A percentile compares a stretch with the other conserved stretches of the same genome.
phyloP scores from a whole-genome alignment of 2,113 vertebrate genomes.

The Polyodon spathula region DNA sequence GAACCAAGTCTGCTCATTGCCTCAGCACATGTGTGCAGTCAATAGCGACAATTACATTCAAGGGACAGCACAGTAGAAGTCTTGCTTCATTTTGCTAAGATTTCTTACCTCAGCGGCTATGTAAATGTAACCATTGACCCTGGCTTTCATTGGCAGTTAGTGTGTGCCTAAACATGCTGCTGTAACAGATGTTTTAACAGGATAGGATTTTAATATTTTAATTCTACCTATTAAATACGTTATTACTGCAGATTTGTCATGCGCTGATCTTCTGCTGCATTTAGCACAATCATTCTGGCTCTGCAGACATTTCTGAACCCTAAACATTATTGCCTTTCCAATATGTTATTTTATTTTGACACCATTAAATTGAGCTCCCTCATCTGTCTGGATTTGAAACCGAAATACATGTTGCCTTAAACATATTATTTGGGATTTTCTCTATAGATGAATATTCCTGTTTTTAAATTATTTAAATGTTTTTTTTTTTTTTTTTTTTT shows the following conservation, averaged over 20 bases:
- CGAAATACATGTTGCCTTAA: no score
- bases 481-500: no score
- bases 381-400: no score
- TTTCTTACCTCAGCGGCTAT: constrained; percentile 5
- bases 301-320: background rate
- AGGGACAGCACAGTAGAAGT: background rate
- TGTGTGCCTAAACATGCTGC: constrained; percentile 16
- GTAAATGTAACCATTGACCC: constrained; percentile 19
- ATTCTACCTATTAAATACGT: no score
- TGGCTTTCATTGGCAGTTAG: constrained; percentile 10
- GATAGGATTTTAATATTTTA: constrained; percentile 36
- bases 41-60: background rate
- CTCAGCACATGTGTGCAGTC: background rate
- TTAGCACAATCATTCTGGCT: constrained; percentile 1
- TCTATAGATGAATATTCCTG: no score
- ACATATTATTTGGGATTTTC: background rate
- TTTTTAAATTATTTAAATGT: no score
- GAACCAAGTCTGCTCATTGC: background rate
- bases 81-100: constrained; percentile 8
- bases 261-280: constrained; percentile 9
- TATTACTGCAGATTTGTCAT: background rate
- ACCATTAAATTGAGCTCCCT: no score
- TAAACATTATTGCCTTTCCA: background rate
- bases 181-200: constrained; percentile 27
- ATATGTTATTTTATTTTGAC: constrained; percentile 21